Conservation (phyloP, 1,140 invertebrate species). For the Seison nebaliae region DNA sequence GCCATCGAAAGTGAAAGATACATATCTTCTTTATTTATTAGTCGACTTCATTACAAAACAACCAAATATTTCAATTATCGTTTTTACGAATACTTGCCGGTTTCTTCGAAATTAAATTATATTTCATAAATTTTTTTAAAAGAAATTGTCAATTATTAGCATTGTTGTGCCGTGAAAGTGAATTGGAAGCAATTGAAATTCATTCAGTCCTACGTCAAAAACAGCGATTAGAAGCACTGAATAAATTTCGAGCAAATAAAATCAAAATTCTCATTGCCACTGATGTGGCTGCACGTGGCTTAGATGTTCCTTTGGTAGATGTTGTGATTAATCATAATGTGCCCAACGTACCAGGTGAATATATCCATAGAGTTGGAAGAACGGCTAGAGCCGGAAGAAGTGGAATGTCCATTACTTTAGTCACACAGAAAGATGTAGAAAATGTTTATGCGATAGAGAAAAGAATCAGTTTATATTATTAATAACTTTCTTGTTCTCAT, state of each 20-base stretch:
- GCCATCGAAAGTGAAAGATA: constrained; percentile 63
- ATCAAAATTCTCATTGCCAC: constrained; percentile 27
- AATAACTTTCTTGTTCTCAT: not conserved
- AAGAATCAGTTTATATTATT: constrained; percentile 35
- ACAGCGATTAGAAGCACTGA: constrained; percentile 21
- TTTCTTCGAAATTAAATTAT: constrained; percentile 28
- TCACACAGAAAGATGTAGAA: constrained; percentile 66
- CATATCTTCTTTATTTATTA: constrained; percentile 62
- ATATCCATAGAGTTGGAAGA: constrained; percentile 27
- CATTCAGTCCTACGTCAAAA: constrained; percentile 35
- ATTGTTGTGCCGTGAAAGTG: constrained; percentile 54
- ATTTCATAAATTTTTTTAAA: not conserved
- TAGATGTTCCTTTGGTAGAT: constrained; percentile 29
- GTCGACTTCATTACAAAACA: constrained; percentile 44
- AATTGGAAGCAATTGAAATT: constrained; percentile 50
- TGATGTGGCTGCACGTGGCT: constrained; percentile 28
- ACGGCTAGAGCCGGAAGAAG: constrained; percentile 26
- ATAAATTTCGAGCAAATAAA: constrained; percentile 26
- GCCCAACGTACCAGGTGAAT: constrained; percentile 25
- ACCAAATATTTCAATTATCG: constrained; percentile 51
- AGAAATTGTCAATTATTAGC: constrained; percentile 27
- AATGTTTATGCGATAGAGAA: constrained; percentile 58
- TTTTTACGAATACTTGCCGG: constrained; percentile 81
- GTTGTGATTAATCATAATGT: constrained; percentile 30
- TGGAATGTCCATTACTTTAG: constrained; percentile 47